Percentiles rank a stretch among this genome's conserved stretches.
Evolutionary conservation across 2,888 invertebrate species (phyloP).

Genomic region (Sinotaia quadrata): DNA sequence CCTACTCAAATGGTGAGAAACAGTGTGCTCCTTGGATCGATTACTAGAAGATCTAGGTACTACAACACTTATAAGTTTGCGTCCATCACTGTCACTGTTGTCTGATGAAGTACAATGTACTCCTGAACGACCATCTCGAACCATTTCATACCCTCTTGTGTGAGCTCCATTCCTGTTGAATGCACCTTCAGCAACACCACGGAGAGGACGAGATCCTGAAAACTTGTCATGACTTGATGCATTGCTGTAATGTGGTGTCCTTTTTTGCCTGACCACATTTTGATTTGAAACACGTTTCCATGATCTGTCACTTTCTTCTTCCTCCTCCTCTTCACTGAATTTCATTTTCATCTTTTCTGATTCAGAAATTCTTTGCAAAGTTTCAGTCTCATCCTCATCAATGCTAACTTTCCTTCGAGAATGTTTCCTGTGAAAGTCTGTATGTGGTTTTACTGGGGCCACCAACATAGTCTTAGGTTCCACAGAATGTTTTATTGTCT

Average conservation of each 20-base stretch:
- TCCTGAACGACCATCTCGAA: conserved; percentile 1
- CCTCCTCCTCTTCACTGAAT: conserved; percentile 19
- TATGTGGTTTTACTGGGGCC: not conserved
- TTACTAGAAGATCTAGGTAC: conserved; percentile 15
- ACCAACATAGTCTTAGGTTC: conserved; percentile 6
- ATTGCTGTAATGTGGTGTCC: not conserved
- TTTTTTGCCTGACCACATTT: not conserved
- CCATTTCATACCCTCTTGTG: not conserved
- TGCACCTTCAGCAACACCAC: not conserved
- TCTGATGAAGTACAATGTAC: conserved; percentile 22
- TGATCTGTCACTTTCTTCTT: conserved; percentile 18
- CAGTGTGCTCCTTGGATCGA: not conserved
- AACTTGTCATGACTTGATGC: not conserved
- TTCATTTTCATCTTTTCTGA: too few species aligned
- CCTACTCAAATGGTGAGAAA: not conserved
- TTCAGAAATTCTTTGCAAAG: too few species aligned
- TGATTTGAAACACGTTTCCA: conserved; percentile 41
- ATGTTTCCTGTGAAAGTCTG: conserved; percentile 16
- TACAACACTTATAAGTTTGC: conserved; percentile 29
- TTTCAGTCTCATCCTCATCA: conserved; percentile 6
- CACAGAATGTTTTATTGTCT: not conserved
- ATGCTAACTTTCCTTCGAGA: conserved; percentile 7
- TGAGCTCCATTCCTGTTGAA: conserved; percentile 16
- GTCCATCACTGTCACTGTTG: conserved; percentile 4
- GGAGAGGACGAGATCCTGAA: not conserved